A percentile compares a stretch with the other conserved stretches of the same genome.
Conservation (phyloP, 2,797 vertebrate genomes). For the Lacerta viridis region DNA sequence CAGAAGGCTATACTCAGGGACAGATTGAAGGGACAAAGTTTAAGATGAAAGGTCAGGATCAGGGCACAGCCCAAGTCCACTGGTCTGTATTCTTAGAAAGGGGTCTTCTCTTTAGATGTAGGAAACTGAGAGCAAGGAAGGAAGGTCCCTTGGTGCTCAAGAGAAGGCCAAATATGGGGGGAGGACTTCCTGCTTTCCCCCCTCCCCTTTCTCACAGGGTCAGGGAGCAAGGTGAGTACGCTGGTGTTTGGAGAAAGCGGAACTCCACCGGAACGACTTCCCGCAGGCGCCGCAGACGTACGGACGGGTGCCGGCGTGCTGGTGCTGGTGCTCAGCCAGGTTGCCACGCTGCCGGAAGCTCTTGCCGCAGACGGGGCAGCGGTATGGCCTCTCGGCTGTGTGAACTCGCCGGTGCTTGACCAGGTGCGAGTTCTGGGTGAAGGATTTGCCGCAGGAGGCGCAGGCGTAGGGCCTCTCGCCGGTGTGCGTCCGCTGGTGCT, state of each 20-base stretch:
- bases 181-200: not conserved
- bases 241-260: constrained; percentile 57
- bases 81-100: not conserved
- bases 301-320: constrained; percentile 38
- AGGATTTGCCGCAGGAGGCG: constrained; percentile 36
- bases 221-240: constrained; percentile 34
- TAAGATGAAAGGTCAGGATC: not conserved
- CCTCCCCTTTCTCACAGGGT: not conserved
- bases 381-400: constrained; percentile 38
- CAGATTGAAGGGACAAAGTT: not conserved
- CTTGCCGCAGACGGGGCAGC: constrained; percentile 31
- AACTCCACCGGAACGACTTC: constrained; percentile 58
- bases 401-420: constrained; percentile 42
- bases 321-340: constrained; percentile 44
- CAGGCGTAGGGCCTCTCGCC: constrained; percentile 48
- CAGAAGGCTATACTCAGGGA: not conserved
- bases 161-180: not conserved
- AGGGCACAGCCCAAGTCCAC: not conserved
- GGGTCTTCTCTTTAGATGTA: not conserved
- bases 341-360: constrained; percentile 53
- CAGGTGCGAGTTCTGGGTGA: constrained; percentile 48
- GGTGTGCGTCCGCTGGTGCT: constrained; percentile 38
- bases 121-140: not conserved
- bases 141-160: too few species aligned
- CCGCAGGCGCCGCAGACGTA: constrained; percentile 48